Conservation (phyloP, 2,797 vertebrate genomes). For the Mallotus villosus region DNA sequence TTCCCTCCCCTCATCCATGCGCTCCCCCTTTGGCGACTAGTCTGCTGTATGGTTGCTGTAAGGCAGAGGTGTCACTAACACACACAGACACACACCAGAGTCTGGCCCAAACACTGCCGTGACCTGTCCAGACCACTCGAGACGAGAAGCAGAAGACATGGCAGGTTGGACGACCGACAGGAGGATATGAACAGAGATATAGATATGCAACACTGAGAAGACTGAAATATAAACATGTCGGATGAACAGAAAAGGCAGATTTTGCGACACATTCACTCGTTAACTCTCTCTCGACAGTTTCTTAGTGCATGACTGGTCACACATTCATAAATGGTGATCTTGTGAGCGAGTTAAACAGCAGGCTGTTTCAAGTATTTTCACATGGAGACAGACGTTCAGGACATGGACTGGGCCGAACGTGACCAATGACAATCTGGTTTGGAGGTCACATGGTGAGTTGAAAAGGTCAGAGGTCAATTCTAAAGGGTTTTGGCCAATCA, state of each 20-base stretch:
- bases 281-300: constrained; percentile 37
- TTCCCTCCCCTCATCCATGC: constrained; percentile 44
- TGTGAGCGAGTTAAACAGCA: constrained; percentile 18
- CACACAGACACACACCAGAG: constrained; percentile 33
- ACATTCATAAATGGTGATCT: constrained; percentile 29
- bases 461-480: constrained; percentile 31
- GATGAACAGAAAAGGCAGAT: background rate
- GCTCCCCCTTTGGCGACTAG: constrained; percentile 65
- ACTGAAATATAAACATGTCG: background rate
- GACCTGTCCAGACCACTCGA: constrained; percentile 66
- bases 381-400: constrained; percentile 8
- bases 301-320: constrained; percentile 32
- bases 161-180: background rate
- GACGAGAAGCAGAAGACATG: background rate
- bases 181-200: no score
- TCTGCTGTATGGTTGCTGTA: constrained; percentile 71
- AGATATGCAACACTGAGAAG: no score
- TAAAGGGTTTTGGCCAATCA: constrained; percentile 50
- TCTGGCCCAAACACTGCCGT: constrained; percentile 36
- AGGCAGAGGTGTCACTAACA: constrained; percentile 74
- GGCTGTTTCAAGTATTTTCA: constrained; percentile 45
- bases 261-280: constrained; percentile 36
- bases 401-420: constrained; percentile 28
- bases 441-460: constrained; percentile 34
- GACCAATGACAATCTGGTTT: background rate